Base-by-base conservation (phyloP, 2,113 vertebrate genomes). In the Agapornis roseicollis region DNA sequence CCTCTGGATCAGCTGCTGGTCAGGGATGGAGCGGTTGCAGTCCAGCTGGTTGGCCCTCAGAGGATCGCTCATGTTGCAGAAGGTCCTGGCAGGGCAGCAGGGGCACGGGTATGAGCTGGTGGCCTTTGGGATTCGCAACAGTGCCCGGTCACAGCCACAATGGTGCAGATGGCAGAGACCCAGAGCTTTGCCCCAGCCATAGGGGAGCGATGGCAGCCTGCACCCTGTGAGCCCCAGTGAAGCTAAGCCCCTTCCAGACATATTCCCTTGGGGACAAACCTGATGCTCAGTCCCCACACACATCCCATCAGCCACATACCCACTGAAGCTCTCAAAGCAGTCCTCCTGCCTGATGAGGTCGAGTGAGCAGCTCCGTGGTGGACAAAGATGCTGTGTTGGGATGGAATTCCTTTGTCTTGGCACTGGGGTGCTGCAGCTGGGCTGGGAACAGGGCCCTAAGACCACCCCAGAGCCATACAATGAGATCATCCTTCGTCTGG, bases 1-100 rank as follows among this genome's bases (percentile, higher is more conserved):
- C 85, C 94, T 97, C 42, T 22, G 73, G 12, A 96, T 55, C 46
- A 98, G 93, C 63, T 98, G 96, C 0, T 72, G 68, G 72, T 97
- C 96, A 0, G 98, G 97, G 16, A 84, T 41, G 23, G 83, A 71
- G 96, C 23, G 72, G 35, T 22, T 42, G 22, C 89, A 79, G 29
- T 94, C 95, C 56, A 79, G 89, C 11, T 85, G 91, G 1, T 93
- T 94, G 5, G 96, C 65, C 41, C 97, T 97, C 56, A 94, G 58
- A 28, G 72, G 64, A 29, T 92, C 63, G 0, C 66, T 96, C 33
- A 42, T 10, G 3, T 95, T 49, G 0, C 90, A 39, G 29, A 91
- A 93, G 70, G 69, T 96, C 85, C 97, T 97, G 86, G 50, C 39
- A 90, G 79, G 19, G 69, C 71, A 23, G 22, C 0, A 55, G 63